Base-by-base conservation (phyloP, 2,113 vertebrate genomes). In the Chrysemys picta region DNA sequence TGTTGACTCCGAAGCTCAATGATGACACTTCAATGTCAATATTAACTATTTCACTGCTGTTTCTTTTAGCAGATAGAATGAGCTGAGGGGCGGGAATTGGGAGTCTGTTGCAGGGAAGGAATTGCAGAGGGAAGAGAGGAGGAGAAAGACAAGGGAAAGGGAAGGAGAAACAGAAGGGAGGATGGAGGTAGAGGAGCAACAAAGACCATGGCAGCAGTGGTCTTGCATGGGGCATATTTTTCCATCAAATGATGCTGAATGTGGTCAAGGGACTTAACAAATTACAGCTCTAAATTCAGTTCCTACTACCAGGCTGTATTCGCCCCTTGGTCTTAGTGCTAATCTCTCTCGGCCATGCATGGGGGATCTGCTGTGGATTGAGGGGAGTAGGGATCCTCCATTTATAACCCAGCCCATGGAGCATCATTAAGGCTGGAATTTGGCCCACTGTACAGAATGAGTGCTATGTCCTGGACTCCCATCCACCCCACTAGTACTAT, bases 161-260 rank as follows among this genome's bases (percentile, higher is more conserved):
- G 79, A 93, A 50, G 5, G 10, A 1, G 0, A 6, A 1, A 2
- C 13, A 62, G 3, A 45, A 29, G 11, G 1, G 35, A 0, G 50
- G 72, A 10, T 50, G 22, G 11, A 76, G 72, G 10, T 10, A 76
- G 10, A 38, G 16, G 62, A 69, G 35, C 35, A 69, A 69, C 62
- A 69, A 69, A n/a, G 35, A 69, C 31, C 62, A 69, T 17, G 35
- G 35, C 6, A 69, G 62, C 35, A 35, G 35, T 69, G 29, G 62
- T n/a, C 21, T 6, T 45, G 38, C 38, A 21, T 22, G 21, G 10
- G 3, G 22, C 42, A 76, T 21, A 25, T 45, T 76, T 76, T 76
- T 76, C 72, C n/a, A 76, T n/a, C 35, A 45, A 45, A 45, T 45
- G 22, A 24, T 45, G 38, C 38, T 76, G 24, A 45, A 22, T 69